These are phyloP conservation scores for Excalfactoria chinensis DNA, from an alignment of 2,113 vertebrate species.

Conservation along the genomic window DNA sequence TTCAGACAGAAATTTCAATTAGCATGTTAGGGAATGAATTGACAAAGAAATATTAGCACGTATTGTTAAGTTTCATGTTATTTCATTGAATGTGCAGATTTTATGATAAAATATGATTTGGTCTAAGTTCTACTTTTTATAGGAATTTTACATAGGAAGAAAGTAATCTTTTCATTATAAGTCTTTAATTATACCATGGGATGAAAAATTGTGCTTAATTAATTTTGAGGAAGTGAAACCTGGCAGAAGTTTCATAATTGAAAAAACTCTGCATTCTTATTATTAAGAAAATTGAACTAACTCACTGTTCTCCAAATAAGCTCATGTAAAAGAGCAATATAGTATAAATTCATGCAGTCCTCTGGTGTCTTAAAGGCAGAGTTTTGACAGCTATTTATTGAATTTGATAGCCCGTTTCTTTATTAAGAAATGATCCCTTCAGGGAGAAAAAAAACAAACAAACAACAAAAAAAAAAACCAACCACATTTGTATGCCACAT, in stretches of 20 bases:
- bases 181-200: neutral
- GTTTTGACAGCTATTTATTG: neutral
- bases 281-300: neutral
- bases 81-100: neutral
- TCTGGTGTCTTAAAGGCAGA: neutral
- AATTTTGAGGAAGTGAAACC: neutral
- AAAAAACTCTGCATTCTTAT: neutral
- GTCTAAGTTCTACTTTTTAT: neutral
- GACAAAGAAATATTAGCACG: conserved; percentile 12
- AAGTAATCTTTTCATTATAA: neutral
- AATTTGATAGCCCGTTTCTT: neutral
- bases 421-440: neutral
- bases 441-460: neutral
- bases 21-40: conserved; percentile 26
- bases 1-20: conserved; percentile 29
- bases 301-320: neutral
- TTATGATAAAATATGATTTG: conserved; percentile 25
- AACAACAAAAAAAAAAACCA: no score
- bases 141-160: neutral
- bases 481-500: neutral
- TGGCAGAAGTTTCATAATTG: neutral
- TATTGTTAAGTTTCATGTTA: neutral
- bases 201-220: neutral
- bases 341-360: neutral
- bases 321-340: neutral